phyloP scores from a whole-genome alignment of 2,888 invertebrate species.

The Drepanosiphum platanoidis region DNA sequence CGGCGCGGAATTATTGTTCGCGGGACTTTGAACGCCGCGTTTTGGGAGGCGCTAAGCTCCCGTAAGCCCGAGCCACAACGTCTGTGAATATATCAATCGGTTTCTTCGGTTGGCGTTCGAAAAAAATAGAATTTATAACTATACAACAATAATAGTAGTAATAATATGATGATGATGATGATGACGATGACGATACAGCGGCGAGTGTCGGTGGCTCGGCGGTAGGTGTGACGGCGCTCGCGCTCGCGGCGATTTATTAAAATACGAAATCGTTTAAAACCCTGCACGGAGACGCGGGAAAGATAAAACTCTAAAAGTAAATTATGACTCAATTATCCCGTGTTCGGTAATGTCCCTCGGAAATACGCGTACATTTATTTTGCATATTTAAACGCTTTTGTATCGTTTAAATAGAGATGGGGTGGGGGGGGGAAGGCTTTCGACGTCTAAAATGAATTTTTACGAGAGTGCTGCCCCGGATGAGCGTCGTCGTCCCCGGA shows the following conservation, averaged over 20 bases:
- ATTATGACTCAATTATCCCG: slow-evolving; percentile 51
- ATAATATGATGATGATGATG: too few relatives aligned
- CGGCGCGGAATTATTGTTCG: too few relatives aligned
- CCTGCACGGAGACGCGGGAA: neutral
- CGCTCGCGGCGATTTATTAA: neutral
- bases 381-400: slow-evolving; percentile 51
- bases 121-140: too few relatives aligned
- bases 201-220: too few relatives aligned
- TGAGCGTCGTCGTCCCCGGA: neutral
- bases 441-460: slow-evolving; percentile 43
- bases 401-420: neutral
- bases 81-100: too few relatives aligned
- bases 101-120: too few relatives aligned
- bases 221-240: too few relatives aligned
- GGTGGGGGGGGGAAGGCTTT: slow-evolving; percentile 1
- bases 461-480: slow-evolving; percentile 5
- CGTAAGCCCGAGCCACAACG: too few relatives aligned
- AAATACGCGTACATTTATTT: slow-evolving; percentile 40
- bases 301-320: slow-evolving; percentile 49
- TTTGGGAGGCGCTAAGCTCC: too few relatives aligned
- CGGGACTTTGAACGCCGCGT: too few relatives aligned
- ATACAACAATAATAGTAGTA: too few relatives aligned
- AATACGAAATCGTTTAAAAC: neutral
- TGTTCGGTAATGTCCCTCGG: slow-evolving; percentile 27
- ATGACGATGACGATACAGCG: too few relatives aligned